Evolutionary conservation across 2,888 invertebrate species (phyloP), one percentile per base, ranked within the genome.

Genomic region (Petrophora chlorosata): DNA sequence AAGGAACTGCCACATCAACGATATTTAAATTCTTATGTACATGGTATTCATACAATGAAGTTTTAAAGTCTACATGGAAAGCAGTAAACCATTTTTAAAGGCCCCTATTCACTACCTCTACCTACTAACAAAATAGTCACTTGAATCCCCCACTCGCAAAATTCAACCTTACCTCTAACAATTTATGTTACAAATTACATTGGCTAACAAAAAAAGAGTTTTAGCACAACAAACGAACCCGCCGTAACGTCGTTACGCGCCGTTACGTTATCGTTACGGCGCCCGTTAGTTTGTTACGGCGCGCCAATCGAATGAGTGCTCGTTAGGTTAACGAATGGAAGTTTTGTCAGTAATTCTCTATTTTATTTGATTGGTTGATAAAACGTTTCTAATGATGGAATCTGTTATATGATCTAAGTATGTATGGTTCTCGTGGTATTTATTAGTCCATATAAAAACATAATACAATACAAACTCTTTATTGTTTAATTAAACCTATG

Each of bases 241-340:
- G 52, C 53, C 29, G 60, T 76, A 73, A 76, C 60, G 51, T 65
- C 59, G 76, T 79, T 77, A 74, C 64, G 56, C 62, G 39, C 45
- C 64, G 70, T 67, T 68, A 73, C 70, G 61, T 64, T 66, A 56
- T 65, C 67, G 65, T 59, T 51, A 62, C 63, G 61, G 59, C 56
- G 47, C 52, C 53, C 60, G 65, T 67, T 68, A 70, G 65, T 67
- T 71, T 66, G 59, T 73, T 74, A 73, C 53, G 51, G 61, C 45
- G 61, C 51, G 53, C 51, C 65, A 69, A 73, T 73, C 65, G 53
- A 67, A 69, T 74, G 36, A 50, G 47, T 28, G 36, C 32, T 53
- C 48, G 55, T 55, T 55, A 51, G 33, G 36, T 19, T 44, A 48
- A 48, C 44, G 53, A 48, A 41, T 34, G 38, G 33, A 48, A 45